phyloP scores from a whole-genome alignment of 2,797 vertebrate genomes.

The Sarcophilus harrisii region DNA sequence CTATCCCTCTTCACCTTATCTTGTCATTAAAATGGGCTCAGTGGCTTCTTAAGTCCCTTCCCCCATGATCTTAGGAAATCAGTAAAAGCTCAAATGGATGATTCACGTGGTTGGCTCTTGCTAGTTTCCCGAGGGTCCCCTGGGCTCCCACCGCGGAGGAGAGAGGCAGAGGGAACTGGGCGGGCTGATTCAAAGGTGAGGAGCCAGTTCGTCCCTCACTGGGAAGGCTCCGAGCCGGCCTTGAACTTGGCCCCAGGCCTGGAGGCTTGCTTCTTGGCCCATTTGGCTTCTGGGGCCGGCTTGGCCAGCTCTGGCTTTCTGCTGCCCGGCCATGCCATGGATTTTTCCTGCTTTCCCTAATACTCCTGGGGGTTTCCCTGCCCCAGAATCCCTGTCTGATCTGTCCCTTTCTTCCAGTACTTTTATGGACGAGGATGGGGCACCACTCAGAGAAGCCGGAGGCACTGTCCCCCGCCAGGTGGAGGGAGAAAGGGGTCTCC shows the following conservation, averaged over 20 bases:
- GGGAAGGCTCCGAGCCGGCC: too few relatives aligned
- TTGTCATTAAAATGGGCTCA: not conserved
- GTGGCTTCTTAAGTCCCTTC: not conserved
- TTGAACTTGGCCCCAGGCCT: too few relatives aligned
- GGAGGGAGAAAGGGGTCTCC: not conserved
- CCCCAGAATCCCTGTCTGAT: not conserved
- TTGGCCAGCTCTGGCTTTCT: not conserved
- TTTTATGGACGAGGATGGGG: not conserved
- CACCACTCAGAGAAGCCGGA: not conserved
- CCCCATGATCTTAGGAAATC: not conserved
- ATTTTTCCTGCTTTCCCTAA: not conserved
- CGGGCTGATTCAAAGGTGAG: not conserved
- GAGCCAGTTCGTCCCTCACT: not conserved
- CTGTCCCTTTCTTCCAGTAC: not conserved
- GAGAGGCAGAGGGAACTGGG: not conserved
- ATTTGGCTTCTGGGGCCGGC: too few relatives aligned
- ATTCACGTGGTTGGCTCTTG: not conserved
- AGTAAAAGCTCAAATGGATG: not conserved
- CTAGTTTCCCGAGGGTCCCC: not conserved
- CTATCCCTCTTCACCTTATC: not conserved
- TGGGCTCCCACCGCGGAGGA: not conserved
- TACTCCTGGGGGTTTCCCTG: not conserved
- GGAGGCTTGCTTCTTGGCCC: not conserved
- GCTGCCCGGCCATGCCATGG: not conserved
- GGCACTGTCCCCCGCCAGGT: too few relatives aligned